Conservation (phyloP, 2,888 invertebrate genomes). For the Cyrtodaria siliqua region DNA sequence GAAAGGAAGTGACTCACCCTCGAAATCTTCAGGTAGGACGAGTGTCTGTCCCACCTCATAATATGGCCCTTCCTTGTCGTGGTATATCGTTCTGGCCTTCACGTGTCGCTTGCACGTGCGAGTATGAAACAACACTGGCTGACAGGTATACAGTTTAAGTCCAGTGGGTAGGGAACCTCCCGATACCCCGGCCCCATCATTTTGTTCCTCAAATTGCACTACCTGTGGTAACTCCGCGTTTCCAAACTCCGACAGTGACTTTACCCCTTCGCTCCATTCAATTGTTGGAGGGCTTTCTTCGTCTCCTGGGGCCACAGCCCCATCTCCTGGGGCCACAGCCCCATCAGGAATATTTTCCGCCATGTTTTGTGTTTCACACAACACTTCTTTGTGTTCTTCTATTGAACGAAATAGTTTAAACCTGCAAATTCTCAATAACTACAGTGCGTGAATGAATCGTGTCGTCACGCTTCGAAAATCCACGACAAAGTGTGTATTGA, state of each 20-base stretch:
- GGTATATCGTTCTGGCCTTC: conserved; percentile 75
- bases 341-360: neutral
- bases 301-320: neutral
- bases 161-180: conserved; percentile 60
- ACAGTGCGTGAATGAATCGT: too few species aligned
- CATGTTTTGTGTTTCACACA: neutral
- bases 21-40: conserved; percentile 73
- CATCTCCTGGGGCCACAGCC: neutral
- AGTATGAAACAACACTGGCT: conserved; percentile 71
- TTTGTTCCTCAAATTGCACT: conserved; percentile 34
- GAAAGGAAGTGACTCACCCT: conserved; percentile 44
- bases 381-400: too few species aligned
- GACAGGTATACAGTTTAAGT: conserved; percentile 69
- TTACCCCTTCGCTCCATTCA: conserved; percentile 37
- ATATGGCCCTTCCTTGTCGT: conserved; percentile 74
- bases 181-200: conserved; percentile 17
- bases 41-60: conserved; percentile 80
- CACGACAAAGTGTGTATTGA: too few species aligned
- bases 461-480: too few species aligned
- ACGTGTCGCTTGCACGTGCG: conserved; percentile 65
- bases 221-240: conserved; percentile 48
- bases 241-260: conserved; percentile 27
- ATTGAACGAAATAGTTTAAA: too few species aligned
- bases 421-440: too few species aligned
- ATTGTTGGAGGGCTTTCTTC: conserved; percentile 16